Evolutionary conservation across 2,797 vertebrate genomes (phyloP), one percentile per base, ranked within the genome.

Genomic region (Melopsittacus undulatus): DNA sequence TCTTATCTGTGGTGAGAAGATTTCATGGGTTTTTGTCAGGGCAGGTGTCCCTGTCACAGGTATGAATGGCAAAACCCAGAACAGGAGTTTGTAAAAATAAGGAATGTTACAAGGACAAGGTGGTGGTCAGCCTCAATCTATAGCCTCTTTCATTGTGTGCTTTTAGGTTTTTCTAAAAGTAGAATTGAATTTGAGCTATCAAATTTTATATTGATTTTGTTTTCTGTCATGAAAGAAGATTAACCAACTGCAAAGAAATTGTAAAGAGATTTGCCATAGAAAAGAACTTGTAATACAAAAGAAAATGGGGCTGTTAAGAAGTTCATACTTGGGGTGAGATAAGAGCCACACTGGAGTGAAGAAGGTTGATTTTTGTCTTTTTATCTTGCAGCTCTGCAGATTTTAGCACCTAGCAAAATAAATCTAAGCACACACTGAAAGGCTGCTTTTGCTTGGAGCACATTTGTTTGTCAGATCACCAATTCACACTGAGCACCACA

Each of bases 151-250:
- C 59, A 84, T 30, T 4, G 2, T 3, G 56, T 2, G 8, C 62
- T 36, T 81, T 46, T 66, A 80, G 59, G 22, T 45, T 82, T 93
- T 62, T 83, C 76, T 52, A 77, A 95, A 92, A 95, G 42, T 70
- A 93, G 85, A 70, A 78, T 63, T 34, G 7, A 43, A 73, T 86
- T 90, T 57, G n/a, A 83, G 49, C 45, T 59, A 32, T 72, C 49
- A 72, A 64, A n/a, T n/a, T 95, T 93, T 43, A 20, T 46, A 83
- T 61, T 78, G 62, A 86, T 94, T 94, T 93, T 72, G 59, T 22
- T 63, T 67, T 30, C 32, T 56, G 63, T 27, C 43, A 21, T 34
- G 10, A 63, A 91, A 67, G 13, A 43, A 82, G 7, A 8, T 64
- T 92, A 81, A 81, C 67, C 34, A 95, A 21, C 45, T 80, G 42